These are phyloP conservation scores for Frieseomelitta varia DNA, from an alignment of 1,140 invertebrate species.

Conservation along the genomic window DNA sequence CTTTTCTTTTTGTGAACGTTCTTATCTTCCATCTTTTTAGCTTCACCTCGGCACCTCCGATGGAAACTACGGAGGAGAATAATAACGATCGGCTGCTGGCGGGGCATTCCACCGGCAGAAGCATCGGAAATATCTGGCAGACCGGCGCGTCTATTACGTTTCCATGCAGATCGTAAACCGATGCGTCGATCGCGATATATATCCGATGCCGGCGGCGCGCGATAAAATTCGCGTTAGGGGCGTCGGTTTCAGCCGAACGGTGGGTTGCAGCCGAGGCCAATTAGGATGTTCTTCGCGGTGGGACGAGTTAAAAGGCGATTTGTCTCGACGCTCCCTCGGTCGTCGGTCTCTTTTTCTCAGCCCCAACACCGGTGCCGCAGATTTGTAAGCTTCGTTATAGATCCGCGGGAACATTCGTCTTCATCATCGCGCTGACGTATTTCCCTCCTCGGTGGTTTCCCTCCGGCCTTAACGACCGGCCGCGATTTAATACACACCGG, in stretches of 20 bases:
- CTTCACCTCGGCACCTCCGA: background rate
- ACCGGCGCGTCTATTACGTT: background rate
- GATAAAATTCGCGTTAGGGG: slow-evolving; percentile 77
- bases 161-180: background rate
- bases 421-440: slow-evolving; percentile 50
- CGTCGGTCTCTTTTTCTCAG: background rate
- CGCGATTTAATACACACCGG: slow-evolving; percentile 5
- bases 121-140: background rate
- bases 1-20: background rate
- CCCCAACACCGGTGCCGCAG: slow-evolving; percentile 56
- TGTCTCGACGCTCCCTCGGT: slow-evolving; percentile 64
- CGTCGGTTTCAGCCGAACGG: slow-evolving; percentile 44
- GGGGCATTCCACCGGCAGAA: background rate
- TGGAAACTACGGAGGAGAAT: background rate
- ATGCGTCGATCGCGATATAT: background rate
- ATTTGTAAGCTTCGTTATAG: slow-evolving; percentile 48
- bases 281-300: slow-evolving; percentile 62
- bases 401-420: slow-evolving; percentile 50
- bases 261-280: slow-evolving; percentile 70
- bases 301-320: slow-evolving; percentile 72
- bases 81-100: background rate
- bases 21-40: too few relatives aligned
- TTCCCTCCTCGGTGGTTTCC: slow-evolving; percentile 18
- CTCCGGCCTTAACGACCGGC: background rate
- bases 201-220: slow-evolving; percentile 7